Base-by-base conservation (phyloP, 2,797 vertebrate genomes). In the Poeciliopsis presidionis region DNA sequence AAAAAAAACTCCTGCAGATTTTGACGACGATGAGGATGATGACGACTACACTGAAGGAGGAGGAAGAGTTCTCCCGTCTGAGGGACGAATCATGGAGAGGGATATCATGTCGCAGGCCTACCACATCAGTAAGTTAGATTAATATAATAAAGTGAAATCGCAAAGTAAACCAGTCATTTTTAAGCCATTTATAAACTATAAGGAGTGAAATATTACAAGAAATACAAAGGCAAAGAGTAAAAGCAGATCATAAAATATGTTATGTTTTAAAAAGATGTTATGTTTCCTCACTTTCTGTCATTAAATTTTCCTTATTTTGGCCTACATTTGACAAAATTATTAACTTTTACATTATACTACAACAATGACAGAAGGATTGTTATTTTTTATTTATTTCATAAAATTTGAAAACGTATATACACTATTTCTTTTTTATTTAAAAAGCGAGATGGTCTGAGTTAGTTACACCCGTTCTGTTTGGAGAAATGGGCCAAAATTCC, bases 81-180 rank as follows among this genome's bases (percentile, higher is more conserved):
- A 96, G 79, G 96, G 97, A 25, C 94, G 96, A 5, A 90, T 97
- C 83, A 96, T 96, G 25, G 97, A 99, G 93, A 95, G 89, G 18
- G 98, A 99, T 71, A 85, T 97, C 79, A 91, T 99, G 59, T 94
- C 96, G 0, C 98, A 99, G 92, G 97, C 98, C 53, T 99, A 98
- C 47, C 93, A 97, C 43, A 94, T 98, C 53, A 95, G 98, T 99
- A 91, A 36, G 96, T 95, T 67, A 59, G 13, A 49, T 28, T 41
- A 4, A 18, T 51, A n/a, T 69, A 16, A 47, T 51, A 0, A 46
- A 7, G 22, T 55, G 22, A 16, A 11, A 13, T 41, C 36, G 7
- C 47, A 25, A n/a, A 59, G 47, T 14, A 78, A 53, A 5, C 30
- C 5, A 0, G 7, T 33, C 6, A 7, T 61, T 61, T 61, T 33